Evolutionary conservation across 2,113 vertebrate species (phyloP), one percentile per base, ranked within the genome.

Genomic region (Cheilinus undulatus): DNA sequence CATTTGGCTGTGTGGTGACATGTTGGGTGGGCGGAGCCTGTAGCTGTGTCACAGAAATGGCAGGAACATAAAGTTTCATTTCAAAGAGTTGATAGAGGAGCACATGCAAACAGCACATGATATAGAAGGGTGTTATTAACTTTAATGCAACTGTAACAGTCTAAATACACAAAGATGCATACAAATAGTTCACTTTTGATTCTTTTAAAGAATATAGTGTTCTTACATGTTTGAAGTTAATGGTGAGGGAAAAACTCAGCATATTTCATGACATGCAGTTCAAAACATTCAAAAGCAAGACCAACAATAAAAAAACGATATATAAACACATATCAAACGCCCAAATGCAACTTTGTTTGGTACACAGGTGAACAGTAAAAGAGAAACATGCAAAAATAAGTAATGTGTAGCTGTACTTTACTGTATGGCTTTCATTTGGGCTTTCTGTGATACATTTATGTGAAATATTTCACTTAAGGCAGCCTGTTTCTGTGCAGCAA

Each of bases 81-180:
- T 2, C 14, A 23, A 24, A 50, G 23, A 50, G 2, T 14, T 27
- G 23, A n/a, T 2, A 45, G 42, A 5, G 10, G 24, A 20, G 45
- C 22, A 71, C 22, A 3, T 13, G 36, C 54, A 30, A 42, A 63
- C 7, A n/a, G 13, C 13, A 72, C 52, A 62, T 3, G 36, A 30
- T 27, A 20, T 13, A 54, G 20, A 4, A 2, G 7, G 1, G 23
- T 69, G 15, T 43, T 34, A 45, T 8, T 10, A 42, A 8, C 20
- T 81, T 70, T 71, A 67, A 76, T 83, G 23, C 15, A 48, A 40
- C 2, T 36, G 5, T 69, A 5, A 50, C 2, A 62, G 13, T 36
- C 7, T 1, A 51, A 38, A 69, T 65, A 53, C 13, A 64, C 11
- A 4, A 1, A 15, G 2, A 68, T 12, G 1, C 28, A 68, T 49